These are phyloP conservation scores for Micromussa lordhowensis DNA, from an alignment of 92 coral and sea anemone genomes.

Conservation along the genomic window DNA sequence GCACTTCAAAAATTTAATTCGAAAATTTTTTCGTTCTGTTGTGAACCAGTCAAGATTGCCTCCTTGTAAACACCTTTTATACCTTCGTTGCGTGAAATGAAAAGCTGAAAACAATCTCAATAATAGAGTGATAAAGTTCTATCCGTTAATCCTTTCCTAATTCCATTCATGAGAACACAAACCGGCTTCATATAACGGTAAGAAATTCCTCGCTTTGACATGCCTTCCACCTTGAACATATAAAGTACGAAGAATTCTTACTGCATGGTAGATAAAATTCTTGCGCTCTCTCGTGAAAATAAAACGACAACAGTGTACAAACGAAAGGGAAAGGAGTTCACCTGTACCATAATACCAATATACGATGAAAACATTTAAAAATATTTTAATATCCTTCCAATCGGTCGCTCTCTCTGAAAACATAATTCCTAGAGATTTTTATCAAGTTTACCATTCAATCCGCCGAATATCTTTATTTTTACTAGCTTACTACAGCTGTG, in stretches of 20 bases:
- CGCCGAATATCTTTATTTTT: background rate
- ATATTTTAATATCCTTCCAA: background rate
- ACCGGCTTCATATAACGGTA: background rate
- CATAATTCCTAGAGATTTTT: background rate
- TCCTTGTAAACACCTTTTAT: background rate
- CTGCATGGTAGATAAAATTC: background rate
- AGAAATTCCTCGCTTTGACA: background rate
- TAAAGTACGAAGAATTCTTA: background rate
- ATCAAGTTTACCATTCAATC: background rate
- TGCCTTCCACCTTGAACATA: background rate
- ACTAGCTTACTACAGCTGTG: background rate
- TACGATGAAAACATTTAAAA: background rate
- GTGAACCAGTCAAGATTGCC: background rate
- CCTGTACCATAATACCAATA: background rate
- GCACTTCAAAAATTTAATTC: background rate
- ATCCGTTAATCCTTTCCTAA: conserved; percentile 1
- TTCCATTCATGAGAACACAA: background rate
- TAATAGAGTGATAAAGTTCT: background rate
- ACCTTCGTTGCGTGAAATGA: background rate
- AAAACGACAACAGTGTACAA: background rate
- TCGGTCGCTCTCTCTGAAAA: background rate
- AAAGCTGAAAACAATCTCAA: background rate
- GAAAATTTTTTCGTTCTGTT: background rate
- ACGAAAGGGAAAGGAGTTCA: background rate
- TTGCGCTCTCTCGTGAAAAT: background rate